Conservation (phyloP, 1,140 invertebrate species). For the Manduca sexta region DNA sequence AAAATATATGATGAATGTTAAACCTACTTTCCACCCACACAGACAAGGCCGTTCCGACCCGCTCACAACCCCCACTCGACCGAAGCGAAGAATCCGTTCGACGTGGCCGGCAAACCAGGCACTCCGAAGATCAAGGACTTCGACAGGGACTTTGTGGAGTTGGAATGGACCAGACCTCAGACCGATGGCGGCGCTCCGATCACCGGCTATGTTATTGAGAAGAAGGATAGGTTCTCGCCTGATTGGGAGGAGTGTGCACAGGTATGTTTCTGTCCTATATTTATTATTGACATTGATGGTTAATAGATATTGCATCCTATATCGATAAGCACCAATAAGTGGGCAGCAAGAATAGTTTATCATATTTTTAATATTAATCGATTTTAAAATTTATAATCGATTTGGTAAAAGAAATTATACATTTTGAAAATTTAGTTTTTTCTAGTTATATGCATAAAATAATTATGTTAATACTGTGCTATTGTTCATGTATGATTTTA, state of each 20-base stretch:
- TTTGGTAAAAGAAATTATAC: too few species aligned
- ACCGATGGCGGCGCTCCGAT: slow-evolving; percentile 92
- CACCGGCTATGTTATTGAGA: slow-evolving; percentile 96
- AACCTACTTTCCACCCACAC: background rate
- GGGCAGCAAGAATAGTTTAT: too few species aligned
- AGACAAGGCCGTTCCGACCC: slow-evolving; percentile 95
- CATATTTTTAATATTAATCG: too few species aligned
- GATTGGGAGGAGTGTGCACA: slow-evolving; percentile 92
- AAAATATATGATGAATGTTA: background rate
- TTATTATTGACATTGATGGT: background rate
- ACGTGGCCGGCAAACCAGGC: slow-evolving; percentile 76
- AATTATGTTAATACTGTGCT: background rate
- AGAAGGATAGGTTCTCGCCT: slow-evolving; percentile 91
- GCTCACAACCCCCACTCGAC: slow-evolving; percentile 90
- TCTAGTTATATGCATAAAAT: too few species aligned
- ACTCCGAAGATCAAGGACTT: slow-evolving; percentile 93
- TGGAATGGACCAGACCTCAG: slow-evolving; percentile 93
- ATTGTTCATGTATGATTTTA: too few species aligned
- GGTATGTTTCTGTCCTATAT: slow-evolving; percentile 24
- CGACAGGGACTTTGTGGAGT: slow-evolving; percentile 93
- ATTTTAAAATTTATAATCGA: too few species aligned
- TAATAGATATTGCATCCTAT: too few species aligned
- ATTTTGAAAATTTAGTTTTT: too few species aligned
- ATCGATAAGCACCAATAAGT: too few species aligned
- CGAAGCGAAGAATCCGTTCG: slow-evolving; percentile 98